These are phyloP conservation scores for Hypercompe scribonia DNA, from an alignment of 2,888 invertebrate species.

Conservation along the genomic window DNA sequence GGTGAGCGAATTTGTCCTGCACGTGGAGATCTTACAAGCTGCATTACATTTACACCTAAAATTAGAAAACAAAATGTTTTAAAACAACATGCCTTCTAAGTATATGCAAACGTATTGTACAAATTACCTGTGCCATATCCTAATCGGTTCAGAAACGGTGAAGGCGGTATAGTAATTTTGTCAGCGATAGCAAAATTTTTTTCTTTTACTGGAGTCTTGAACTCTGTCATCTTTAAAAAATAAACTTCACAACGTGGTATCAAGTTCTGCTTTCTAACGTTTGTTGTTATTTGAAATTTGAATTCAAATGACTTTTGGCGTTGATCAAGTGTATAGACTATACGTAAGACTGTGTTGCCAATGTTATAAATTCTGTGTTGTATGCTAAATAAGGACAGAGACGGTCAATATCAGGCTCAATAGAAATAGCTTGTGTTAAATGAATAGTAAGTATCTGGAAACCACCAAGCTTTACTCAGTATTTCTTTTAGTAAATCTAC, in stretches of 20 bases:
- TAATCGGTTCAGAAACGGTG: conserved; percentile 90
- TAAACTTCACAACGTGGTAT: neutral
- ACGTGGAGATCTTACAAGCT: conserved; percentile 90
- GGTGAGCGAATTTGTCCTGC: conserved; percentile 91
- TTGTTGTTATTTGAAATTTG: conserved; percentile 2
- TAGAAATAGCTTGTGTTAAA: no score
- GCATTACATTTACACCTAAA: conserved; percentile 92
- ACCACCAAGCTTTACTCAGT: no score
- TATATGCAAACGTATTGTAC: neutral
- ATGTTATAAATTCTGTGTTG: no score
- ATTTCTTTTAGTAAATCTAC: no score
- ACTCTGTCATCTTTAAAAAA: conserved; percentile 65
- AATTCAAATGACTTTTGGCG: neutral
- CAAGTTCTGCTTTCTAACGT: neutral
- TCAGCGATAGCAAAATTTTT: conserved; percentile 58
- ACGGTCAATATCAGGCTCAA: no score
- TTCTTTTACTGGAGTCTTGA: conserved; percentile 78
- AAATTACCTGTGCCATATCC: conserved; percentile 91
- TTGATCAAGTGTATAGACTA: no score
- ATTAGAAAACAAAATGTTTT: conserved; percentile 9
- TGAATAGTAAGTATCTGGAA: no score
- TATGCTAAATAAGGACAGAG: no score
- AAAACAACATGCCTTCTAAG: neutral
- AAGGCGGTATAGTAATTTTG: conserved; percentile 88
- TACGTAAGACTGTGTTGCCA: neutral